These are phyloP conservation scores for Eupeodes corollae DNA, from an alignment of 1,140 invertebrate genomes.

Conservation along the genomic window DNA sequence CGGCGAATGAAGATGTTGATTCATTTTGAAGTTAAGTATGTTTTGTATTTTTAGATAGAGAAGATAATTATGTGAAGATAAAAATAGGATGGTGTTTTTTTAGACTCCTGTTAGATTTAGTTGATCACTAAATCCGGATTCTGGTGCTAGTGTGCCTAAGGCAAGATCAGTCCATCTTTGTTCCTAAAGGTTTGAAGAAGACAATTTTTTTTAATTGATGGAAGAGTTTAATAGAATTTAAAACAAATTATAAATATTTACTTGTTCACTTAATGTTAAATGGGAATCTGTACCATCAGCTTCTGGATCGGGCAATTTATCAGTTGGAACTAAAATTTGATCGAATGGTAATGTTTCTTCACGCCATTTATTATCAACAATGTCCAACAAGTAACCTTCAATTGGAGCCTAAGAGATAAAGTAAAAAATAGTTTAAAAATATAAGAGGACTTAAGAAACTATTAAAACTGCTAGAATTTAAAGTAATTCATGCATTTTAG, in stretches of 20 bases:
- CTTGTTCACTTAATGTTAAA: slow-evolving; percentile 80
- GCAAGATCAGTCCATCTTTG: slow-evolving; percentile 79
- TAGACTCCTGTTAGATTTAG: slow-evolving; percentile 31
- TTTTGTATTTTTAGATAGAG: neutral
- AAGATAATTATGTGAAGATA: neutral
- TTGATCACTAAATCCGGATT: slow-evolving; percentile 31
- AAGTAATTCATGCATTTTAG: no score
- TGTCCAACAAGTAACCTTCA: slow-evolving; percentile 71
- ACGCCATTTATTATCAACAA: slow-evolving; percentile 83
- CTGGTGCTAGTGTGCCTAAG: slow-evolving; percentile 44
- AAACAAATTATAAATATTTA: slow-evolving; percentile 10
- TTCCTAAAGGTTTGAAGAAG: slow-evolving; percentile 38
- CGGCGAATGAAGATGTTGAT: slow-evolving; percentile 54
- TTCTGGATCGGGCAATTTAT: slow-evolving; percentile 85
- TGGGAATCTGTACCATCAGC: slow-evolving; percentile 85
- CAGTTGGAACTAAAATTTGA: slow-evolving; percentile 76
- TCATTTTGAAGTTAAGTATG: slow-evolving; percentile 37
- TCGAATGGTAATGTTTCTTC: slow-evolving; percentile 77
- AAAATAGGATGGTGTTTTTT: slow-evolving; percentile 6
- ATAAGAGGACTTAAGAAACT: no score
- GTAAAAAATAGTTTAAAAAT: neutral
- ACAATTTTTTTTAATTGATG: neutral
- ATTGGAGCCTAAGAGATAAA: slow-evolving; percentile 36
- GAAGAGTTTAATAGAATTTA: no score
- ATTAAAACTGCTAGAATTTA: no score